Conservation (phyloP, 92 coral and sea anemone species). For the Zoanthus sociatus region DNA sequence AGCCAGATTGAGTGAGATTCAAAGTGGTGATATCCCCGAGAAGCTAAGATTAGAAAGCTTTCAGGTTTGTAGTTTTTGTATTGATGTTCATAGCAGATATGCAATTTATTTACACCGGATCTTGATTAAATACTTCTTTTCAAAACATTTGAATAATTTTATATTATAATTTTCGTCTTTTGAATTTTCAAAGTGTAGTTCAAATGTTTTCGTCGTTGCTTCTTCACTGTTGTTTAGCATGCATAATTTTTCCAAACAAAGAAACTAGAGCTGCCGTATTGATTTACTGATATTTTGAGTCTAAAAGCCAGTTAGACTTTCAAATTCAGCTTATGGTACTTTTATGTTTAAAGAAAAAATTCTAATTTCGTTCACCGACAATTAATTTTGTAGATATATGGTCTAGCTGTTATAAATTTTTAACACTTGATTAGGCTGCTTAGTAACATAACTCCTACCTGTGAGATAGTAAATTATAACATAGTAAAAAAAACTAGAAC, state of each 20-base stretch:
- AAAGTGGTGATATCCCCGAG: constrained; percentile 39
- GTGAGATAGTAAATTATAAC: too few species aligned
- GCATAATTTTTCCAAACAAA: neutral
- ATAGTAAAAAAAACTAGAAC: too few species aligned
- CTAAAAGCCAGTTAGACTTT: neutral
- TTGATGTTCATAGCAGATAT: neutral
- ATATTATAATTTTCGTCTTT: neutral
- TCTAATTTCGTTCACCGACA: neutral
- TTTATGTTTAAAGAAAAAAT: neutral
- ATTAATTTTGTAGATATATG: neutral
- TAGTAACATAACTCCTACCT: neutral
- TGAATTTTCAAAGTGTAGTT: neutral
- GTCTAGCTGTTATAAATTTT: neutral
- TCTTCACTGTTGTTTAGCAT: neutral
- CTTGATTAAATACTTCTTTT: neutral
- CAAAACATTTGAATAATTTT: constrained; percentile 4
- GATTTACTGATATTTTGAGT: neutral
- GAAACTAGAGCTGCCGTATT: neutral
- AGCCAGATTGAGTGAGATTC: constrained; percentile 55
- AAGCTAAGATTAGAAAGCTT: constrained; percentile 56
- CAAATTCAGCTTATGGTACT: neutral
- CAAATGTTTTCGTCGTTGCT: neutral
- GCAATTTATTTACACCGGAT: neutral
- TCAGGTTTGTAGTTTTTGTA: constrained; percentile 59
- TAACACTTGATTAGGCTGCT: constrained; percentile 1